Evolutionary conservation across 2,797 vertebrate species (phyloP).

Genomic region (Heterohyrax brucei): DNA sequence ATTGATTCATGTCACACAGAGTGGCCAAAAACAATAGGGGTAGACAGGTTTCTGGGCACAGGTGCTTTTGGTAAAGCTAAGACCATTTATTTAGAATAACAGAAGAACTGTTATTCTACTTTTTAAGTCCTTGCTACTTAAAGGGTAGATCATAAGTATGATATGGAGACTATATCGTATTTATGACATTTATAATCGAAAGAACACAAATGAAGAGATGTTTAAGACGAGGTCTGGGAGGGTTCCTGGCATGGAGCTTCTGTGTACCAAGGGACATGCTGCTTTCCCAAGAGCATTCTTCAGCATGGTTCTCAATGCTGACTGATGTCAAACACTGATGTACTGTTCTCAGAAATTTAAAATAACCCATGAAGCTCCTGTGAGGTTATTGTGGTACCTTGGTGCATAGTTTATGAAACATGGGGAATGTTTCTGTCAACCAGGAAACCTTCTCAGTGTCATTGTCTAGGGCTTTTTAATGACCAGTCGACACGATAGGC

Average conservation of each 20-base stretch:
- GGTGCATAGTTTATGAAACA: too few species aligned
- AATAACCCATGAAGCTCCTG: too few species aligned
- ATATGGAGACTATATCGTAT: not conserved
- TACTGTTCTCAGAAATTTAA: too few species aligned
- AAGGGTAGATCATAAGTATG: not conserved
- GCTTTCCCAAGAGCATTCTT: not conserved
- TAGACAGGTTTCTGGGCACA: not conserved
- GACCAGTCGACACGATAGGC: too few species aligned
- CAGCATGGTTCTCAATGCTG: too few species aligned
- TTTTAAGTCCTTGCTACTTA: constrained; percentile 18
- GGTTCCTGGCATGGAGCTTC: not conserved
- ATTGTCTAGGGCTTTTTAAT: too few species aligned
- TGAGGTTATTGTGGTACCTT: too few species aligned
- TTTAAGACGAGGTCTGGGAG: not conserved
- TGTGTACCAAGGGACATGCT: not conserved
- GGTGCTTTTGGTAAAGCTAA: constrained; percentile 40
- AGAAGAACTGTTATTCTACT: not conserved
- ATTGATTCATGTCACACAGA: not conserved
- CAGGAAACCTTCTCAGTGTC: not conserved
- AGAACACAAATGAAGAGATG: not conserved
- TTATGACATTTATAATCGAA: not conserved
- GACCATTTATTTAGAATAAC: constrained; percentile 25
- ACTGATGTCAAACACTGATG: too few species aligned
- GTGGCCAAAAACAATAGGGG: not conserved
- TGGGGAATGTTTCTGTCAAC: not conserved